Conservation (phyloP, 2,888 invertebrate species). For the Eristalis arbustorum region DNA sequence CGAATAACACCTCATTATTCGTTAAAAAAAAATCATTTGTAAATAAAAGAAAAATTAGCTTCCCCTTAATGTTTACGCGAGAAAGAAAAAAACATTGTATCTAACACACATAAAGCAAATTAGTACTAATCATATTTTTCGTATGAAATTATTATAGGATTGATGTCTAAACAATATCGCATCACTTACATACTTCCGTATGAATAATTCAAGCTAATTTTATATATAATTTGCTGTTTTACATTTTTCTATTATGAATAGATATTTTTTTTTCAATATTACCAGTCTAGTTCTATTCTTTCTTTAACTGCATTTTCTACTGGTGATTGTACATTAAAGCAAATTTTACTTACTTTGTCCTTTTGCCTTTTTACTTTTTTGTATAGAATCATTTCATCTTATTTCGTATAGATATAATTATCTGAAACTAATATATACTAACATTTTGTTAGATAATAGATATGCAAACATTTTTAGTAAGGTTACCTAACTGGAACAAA, state of each 20-base stretch:
- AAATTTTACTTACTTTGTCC: neutral
- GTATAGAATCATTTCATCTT: conserved; percentile 46
- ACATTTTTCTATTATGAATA: neutral
- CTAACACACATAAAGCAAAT: neutral
- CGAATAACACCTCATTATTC: neutral
- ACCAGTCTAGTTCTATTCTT: neutral
- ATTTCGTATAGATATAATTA: conserved; percentile 47
- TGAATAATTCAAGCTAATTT: neutral
- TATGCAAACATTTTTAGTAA: conserved; percentile 45
- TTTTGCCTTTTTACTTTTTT: conserved; percentile 13
- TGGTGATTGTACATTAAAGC: neutral
- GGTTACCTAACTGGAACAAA: conserved; percentile 53
- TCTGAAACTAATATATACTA: conserved; percentile 53
- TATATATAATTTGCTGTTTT: neutral
- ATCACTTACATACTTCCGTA: neutral
- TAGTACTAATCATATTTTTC: neutral
- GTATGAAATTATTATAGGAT: neutral
- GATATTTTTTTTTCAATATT: neutral
- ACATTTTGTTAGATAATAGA: conserved; percentile 57
- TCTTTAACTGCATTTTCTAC: neutral
- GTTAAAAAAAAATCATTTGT: neutral
- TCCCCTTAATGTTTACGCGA: neutral
- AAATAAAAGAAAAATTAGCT: neutral
- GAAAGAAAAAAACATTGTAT: neutral
- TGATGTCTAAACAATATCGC: neutral